phyloP scores from a whole-genome alignment of 1,140 invertebrate genomes.

The Meloidogyne floridensis region DNA sequence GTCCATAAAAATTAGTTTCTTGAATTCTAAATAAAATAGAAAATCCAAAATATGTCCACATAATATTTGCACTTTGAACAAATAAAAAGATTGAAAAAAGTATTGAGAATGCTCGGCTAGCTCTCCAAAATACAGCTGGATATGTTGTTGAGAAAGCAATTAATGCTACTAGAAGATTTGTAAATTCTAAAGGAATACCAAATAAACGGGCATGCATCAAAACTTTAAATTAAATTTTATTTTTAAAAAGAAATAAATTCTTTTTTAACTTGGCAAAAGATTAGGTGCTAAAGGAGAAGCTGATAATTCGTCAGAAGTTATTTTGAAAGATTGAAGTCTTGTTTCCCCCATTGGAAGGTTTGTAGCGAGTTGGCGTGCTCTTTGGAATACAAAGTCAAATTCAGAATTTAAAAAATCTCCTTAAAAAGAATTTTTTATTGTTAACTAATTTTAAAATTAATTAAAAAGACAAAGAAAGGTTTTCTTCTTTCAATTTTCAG shows the following conservation, averaged over 20 bases:
- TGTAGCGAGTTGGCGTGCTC: conserved; percentile 57
- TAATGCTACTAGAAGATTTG: conserved; percentile 59
- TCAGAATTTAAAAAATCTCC: conserved; percentile 65
- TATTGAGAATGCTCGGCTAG: conserved; percentile 56
- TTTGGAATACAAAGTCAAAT: conserved; percentile 62
- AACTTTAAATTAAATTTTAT: conserved; percentile 43
- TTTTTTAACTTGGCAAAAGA: conserved; percentile 53
- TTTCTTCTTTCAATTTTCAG: not conserved
- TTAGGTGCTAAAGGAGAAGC: conserved; percentile 61
- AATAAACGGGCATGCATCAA: conserved; percentile 64
- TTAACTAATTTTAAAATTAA: not conserved
- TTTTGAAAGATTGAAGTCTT: conserved; percentile 58
- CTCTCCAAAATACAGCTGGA: conserved; percentile 63
- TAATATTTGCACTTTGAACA: conserved; percentile 48
- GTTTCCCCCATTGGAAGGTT: conserved; percentile 65
- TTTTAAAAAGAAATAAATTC: conserved; percentile 6
- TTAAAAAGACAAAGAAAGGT: too few species aligned
- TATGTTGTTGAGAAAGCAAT: conserved; percentile 55
- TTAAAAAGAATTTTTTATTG: conserved; percentile 36
- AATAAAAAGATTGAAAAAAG: conserved; percentile 57
- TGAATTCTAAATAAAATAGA: conserved; percentile 60
- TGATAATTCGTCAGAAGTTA: conserved; percentile 60
- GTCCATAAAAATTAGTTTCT: conserved; percentile 60
- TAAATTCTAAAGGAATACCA: conserved; percentile 64
- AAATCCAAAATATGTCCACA: conserved; percentile 61